Base-by-base conservation (phyloP, 2,888 invertebrate species). In the Meta bourneti region DNA sequence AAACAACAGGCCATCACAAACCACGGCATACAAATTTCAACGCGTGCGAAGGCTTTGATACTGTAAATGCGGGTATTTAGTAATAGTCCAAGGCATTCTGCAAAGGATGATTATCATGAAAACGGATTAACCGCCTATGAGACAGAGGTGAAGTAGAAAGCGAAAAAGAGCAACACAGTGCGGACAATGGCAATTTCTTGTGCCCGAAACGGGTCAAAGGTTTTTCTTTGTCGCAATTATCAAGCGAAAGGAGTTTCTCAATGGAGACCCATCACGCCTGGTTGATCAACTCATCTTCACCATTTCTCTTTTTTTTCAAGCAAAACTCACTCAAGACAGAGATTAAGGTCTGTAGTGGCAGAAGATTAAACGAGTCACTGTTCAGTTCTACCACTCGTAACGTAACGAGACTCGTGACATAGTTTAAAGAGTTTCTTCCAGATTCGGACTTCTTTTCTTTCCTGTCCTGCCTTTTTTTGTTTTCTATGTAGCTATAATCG, bases 191-290 rank as follows among this genome's bases (percentile, higher is more conserved):
- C 74, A 72, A 85, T 90, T 90, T 90, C 84, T 85, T 90, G 54
- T 20, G 80, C 6, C 75, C 80, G 85, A 80, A 85, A 90, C 85
- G 90, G 90, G 90, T 90, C 90, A 90, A 1, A 81, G 90, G 71
- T 9, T 54, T 85, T 80, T 69, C 90, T 85, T 90, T 90, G 90
- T 90, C 70, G 75, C 13, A 9, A 69, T 72, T 49, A 81, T 72
- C 54, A 49, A 74, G 72, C 74, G 79, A 84, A 84, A 79, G 70
- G 52, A 74, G 54, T 80, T 90, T 69, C 80, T 78, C 51, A 90
- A 90, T 85, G 61, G 52, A 61, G 70, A 69, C 54, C 75, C 83
- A 84, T 48, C 89, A 86, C 87, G 87, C 79, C 77, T 87, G 79
- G 88, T 61, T 74, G 51, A 75, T 13, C 79, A 34, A 86, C 70